Percentiles rank a stretch among this genome's conserved stretches.
Conservation (phyloP, 2,113 vertebrate species). For the Phoenicopterus ruber region DNA sequence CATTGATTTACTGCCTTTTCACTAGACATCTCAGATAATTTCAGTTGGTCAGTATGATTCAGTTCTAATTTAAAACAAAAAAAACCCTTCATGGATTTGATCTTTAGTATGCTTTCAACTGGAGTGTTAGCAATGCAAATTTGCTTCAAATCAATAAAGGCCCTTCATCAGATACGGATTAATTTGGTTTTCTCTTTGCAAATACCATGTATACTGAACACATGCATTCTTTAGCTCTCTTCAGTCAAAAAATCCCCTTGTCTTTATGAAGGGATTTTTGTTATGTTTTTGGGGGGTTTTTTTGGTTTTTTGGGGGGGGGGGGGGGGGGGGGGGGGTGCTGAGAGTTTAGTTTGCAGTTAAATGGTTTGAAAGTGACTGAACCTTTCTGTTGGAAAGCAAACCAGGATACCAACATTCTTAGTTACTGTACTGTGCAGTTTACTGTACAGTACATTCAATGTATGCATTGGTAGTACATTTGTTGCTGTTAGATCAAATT, state of each 20-base stretch:
- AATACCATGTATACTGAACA: fast-evolving
- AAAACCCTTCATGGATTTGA: background rate
- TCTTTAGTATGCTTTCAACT: background rate
- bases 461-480: background rate
- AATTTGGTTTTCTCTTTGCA: background rate
- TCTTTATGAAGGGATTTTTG: fast-evolving
- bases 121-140: background rate
- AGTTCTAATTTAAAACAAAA: background rate
- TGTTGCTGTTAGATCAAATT: background rate
- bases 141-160: background rate
- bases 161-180: background rate
- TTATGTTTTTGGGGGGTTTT: fast-evolving
- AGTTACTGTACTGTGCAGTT: background rate
- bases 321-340: background rate
- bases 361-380: background rate
- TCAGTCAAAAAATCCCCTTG: background rate
- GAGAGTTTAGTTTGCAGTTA: background rate
- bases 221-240: background rate
- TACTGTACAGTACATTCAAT: background rate
- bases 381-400: background rate
- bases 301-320: too few species aligned
- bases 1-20: background rate
- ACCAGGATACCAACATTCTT: background rate
- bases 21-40: background rate
- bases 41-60: background rate